Percentiles rank a stretch among this genome's conserved stretches.
Evolutionary conservation across 2,113 vertebrate species (phyloP).

Genomic region (Toxostoma redivivum): DNA sequence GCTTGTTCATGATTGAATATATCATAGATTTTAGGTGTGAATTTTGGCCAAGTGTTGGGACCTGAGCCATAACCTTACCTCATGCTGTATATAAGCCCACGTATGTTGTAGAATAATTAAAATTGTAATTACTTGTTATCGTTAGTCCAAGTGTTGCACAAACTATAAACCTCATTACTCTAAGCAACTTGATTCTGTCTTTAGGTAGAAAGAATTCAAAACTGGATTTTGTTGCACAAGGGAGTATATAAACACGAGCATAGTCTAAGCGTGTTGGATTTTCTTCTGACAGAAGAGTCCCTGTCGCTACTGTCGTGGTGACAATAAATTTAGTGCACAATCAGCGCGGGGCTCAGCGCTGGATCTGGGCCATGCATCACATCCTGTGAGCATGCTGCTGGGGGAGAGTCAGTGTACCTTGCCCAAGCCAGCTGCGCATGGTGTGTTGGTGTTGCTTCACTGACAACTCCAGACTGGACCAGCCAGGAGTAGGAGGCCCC

Average conservation of each 20-base stretch:
- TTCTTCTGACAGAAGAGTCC: background rate
- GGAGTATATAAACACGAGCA: background rate
- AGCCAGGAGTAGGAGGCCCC: rapidly evolving
- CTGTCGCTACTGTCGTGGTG: background rate
- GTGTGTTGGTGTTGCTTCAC: rapidly evolving
- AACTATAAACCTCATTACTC: background rate
- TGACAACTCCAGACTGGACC: background rate
- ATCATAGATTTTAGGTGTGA: background rate
- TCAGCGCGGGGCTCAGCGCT: background rate
- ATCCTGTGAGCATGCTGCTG: background rate
- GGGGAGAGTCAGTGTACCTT: rapidly evolving
- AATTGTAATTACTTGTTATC: background rate
- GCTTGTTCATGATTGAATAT: background rate
- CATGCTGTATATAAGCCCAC: background rate
- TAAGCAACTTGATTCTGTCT: background rate
- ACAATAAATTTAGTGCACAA: background rate
- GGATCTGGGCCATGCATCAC: rapidly evolving
- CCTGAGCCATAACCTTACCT: background rate
- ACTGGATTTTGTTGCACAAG: background rate
- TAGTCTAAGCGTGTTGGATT: background rate
- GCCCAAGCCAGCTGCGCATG: rapidly evolving
- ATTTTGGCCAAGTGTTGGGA: background rate
- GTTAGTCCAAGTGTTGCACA: background rate
- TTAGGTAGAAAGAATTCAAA: background rate
- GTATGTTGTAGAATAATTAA: background rate